Conservation (phyloP, 2,797 vertebrate species). For the Podarcis lilfordi region DNA sequence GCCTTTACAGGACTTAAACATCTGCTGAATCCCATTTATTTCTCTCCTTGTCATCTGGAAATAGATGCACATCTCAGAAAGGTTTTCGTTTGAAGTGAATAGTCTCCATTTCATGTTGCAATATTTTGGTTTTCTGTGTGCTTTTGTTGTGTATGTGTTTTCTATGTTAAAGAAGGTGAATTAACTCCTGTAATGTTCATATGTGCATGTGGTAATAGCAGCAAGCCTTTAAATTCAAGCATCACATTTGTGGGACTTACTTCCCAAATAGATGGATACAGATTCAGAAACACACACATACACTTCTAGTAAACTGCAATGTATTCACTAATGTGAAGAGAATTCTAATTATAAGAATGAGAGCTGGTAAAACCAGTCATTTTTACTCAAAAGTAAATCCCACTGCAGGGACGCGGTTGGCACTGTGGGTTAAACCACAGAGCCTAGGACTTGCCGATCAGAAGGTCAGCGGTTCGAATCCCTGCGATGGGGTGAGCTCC, state of each 20-base stretch:
- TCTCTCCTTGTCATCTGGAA: constrained; percentile 61
- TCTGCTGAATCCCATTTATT: constrained; percentile 61
- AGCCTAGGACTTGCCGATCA: no score
- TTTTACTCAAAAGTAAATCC: background rate
- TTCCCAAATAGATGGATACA: background rate
- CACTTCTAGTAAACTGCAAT: no score
- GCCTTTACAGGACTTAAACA: constrained; percentile 69
- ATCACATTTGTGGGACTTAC: background rate
- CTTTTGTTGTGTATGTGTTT: background rate
- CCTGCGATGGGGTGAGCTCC: no score
- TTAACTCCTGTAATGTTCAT: background rate
- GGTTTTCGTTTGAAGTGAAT: constrained; percentile 44
- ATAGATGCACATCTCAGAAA: constrained; percentile 54
- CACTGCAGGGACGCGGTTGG: background rate
- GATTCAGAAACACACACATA: background rate
- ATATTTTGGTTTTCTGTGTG: constrained; percentile 34
- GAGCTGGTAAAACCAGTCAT: background rate
- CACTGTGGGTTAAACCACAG: no score
- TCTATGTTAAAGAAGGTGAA: background rate
- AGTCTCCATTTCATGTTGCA: constrained; percentile 42
- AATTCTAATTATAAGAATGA: background rate
- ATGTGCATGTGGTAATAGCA: background rate
- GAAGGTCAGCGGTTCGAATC: no score
- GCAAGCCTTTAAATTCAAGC: constrained; percentile 18
- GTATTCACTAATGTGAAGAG: background rate